Evolutionary conservation across 2,797 vertebrate species (phyloP), one percentile per base, ranked within the genome.

Genomic region (Hoplostethus mediterraneus): DNA sequence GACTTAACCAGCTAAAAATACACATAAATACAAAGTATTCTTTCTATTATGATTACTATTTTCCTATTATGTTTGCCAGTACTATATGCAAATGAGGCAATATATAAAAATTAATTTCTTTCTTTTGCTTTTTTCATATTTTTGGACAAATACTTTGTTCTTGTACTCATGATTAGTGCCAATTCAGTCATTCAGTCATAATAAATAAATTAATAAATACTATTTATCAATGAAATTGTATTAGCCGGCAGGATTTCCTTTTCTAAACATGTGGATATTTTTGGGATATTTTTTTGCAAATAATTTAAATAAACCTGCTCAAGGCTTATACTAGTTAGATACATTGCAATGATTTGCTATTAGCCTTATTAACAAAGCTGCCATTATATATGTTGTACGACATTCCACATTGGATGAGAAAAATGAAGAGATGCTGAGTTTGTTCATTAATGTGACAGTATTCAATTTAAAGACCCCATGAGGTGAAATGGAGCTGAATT

Each of bases 401-500:
- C 74, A 71, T 77, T 81, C 47, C 49, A 59, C 55, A 72, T 53
- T 72, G 60, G 58, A 52, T 25, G 56, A 63, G 67, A 64, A 63
- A 42, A 73, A 71, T 48, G 3, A 85, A 64, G 67, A 49, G 67
- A 62, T 53, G 80, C 38, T 73, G 59, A 76, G 80, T 54, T 58
- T 83, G 44, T 75, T 62, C 67, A 79, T 68, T 80, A 74, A 79
- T 64, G 44, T 49, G 52, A 75, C 63, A 74, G 53, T 17, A 68
- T 71, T 81, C 7, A 47, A 80, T 79, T 81, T 80, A 55, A 75
- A 84, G 54, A 85, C 55, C 59, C 63, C 77, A 67, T 73, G 65
- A 81, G 73, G 69, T 69, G 55, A 80, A 77, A 54, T 63, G 28
- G 44, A 45, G 11, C 12, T 36, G 7, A 75, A 79, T 75, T 8